Evolutionary conservation across 2,113 vertebrate species (phyloP), one percentile per base, ranked within the genome.

Genomic region (Chrysemys picta): DNA sequence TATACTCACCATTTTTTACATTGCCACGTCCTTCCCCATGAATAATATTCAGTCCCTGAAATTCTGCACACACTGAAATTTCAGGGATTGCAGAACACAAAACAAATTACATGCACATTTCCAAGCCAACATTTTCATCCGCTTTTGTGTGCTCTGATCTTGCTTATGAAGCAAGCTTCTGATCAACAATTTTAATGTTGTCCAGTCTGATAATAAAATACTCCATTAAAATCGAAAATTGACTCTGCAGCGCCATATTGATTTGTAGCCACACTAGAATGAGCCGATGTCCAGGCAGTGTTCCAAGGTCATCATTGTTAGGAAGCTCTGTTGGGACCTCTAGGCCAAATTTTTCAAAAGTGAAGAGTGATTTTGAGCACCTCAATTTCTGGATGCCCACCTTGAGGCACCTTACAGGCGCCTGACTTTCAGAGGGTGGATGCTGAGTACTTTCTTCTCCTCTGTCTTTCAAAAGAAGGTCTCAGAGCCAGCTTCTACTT

Each of bases 91-190:
- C 45, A 1, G 17, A 21, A 3, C 75, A 10, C 10, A 75, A 50
- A 16, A 1, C 3, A 38, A 2, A 2, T 5, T 8, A 35, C 62
- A 25, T 84, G 31, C 2, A 16, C 16, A 0, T 25, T 85, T 84
- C 24, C 69, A 27, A 21, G 91, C 31, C 0, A 0, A n/a, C 62
- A 17, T 29, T 54, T 31, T 80, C 90, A 59, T 52, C 0, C 0
- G 25, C 31, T 65, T 65, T 65, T 35, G 78, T 52, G 75, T 75
- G n/a, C n/a, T 75, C 21, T 75, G n/a, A 42, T 75, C 11, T 75
- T 75, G 17, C 69, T 42, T 17, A 38, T 38, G n/a, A 42, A 24
- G 38, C 38, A 42, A 42, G 10, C n/a, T 5, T 42, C n/a, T 42
- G 19, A 75, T 42, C n/a, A 75, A 38, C 69, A 54, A 22, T 54